Evolutionary conservation across 2,888 invertebrate genomes (phyloP).

Genomic region (Eupithecia vulgata): DNA sequence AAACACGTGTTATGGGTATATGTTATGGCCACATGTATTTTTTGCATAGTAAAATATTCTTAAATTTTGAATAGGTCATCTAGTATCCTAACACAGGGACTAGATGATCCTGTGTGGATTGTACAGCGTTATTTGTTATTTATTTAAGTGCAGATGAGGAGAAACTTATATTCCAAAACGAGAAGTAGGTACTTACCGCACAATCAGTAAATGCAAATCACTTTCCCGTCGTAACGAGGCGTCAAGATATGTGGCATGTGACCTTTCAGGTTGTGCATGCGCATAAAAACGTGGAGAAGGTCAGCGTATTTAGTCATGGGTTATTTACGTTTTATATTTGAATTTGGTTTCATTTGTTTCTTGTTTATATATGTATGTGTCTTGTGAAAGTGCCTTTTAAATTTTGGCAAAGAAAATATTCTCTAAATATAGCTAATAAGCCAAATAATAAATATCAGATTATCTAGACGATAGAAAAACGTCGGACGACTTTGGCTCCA

Average conservation of each 20-base stretch:
- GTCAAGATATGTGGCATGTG: conserved; percentile 20
- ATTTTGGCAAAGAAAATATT: no score
- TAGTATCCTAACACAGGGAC: no score
- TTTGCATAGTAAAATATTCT: no score
- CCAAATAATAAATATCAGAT: no score
- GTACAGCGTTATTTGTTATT: no score
- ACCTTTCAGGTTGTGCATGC: conserved; percentile 26
- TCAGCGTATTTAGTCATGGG: conserved; percentile 6
- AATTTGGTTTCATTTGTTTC: conserved; percentile 4
- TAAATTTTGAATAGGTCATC: no score
- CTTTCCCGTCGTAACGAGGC: conserved; percentile 28
- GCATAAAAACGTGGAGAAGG: conserved; percentile 25
- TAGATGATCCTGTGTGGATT: no score
- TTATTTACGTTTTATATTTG: conserved; percentile 8
- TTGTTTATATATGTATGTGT: not conserved
- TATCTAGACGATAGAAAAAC: no score
- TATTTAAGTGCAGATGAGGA: not conserved
- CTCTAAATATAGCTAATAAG: no score
- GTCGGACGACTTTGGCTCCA: no score
- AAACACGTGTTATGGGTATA: no score
- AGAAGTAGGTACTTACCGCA: not conserved
- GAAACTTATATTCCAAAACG: not conserved
- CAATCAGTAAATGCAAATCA: conserved; percentile 14
- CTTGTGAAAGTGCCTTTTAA: conserved; percentile 2
- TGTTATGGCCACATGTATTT: no score